These are phyloP conservation scores for Epizoanthus illoricatus DNA, from an alignment of 92 coral and sea anemone species.

Conservation along the genomic window DNA sequence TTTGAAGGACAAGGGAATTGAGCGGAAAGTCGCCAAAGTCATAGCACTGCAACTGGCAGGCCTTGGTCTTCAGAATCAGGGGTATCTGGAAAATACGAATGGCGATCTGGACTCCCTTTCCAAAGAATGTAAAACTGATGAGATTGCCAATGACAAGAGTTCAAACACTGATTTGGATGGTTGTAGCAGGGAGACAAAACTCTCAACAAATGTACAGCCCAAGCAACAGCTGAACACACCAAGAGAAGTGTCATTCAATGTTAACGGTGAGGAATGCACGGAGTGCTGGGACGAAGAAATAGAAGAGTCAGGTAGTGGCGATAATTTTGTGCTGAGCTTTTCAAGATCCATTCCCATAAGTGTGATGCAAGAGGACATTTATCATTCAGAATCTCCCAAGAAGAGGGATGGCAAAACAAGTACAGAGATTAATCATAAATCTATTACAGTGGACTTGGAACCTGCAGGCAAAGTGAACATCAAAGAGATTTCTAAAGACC, in stretches of 20 bases:
- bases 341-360: slow-evolving; percentile 39
- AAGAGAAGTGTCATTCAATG: slow-evolving; percentile 20
- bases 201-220: not conserved
- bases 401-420: not conserved
- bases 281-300: slow-evolving; percentile 54
- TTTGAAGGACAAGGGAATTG: slow-evolving; percentile 81
- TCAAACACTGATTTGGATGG: not conserved
- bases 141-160: not conserved
- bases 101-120: slow-evolving; percentile 16
- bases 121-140: slow-evolving; percentile 18
- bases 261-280: slow-evolving; percentile 22
- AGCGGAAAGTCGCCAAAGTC: slow-evolving; percentile 78
- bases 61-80: slow-evolving; percentile 83
- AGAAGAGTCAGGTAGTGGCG: slow-evolving; percentile 8
- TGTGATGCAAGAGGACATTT: slow-evolving; percentile 41
- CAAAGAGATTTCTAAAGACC: not conserved
- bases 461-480: not conserved
- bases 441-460: not conserved
- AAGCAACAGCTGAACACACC: not conserved
- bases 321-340: slow-evolving; percentile 34
- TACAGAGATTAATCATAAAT: not conserved
- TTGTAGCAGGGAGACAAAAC: not conserved
- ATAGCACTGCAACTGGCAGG: slow-evolving; percentile 85
- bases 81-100: slow-evolving; percentile 6
- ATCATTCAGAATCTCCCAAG: slow-evolving; percentile 30